A percentile compares a stretch with the other conserved stretches of the same genome.
Evolutionary conservation across 2,888 invertebrate genomes (phyloP).

Genomic region (Dryococelus australis): DNA sequence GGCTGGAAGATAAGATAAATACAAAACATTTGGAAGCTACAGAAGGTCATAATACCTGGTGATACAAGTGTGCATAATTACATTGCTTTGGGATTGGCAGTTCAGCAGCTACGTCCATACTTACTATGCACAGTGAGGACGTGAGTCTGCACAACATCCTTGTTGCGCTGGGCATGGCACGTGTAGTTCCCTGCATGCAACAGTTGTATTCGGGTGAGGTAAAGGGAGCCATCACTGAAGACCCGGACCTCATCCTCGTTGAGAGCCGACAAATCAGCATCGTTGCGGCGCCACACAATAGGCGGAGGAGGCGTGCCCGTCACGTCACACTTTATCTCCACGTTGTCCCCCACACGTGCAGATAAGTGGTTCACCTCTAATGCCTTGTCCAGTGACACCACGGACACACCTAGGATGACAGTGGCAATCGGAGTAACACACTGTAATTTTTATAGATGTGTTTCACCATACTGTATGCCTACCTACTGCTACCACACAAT

Average conservation of each 20-base stretch:
- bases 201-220: constrained; percentile 74
- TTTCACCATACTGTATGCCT: too few species aligned
- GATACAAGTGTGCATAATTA: too few species aligned
- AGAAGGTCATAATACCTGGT: too few species aligned
- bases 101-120: constrained; percentile 52
- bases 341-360: constrained; percentile 76
- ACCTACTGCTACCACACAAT: too few species aligned
- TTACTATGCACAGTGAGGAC: constrained; percentile 76
- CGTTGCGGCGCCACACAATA: constrained; percentile 75
- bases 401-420: constrained; percentile 67
- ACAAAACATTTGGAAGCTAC: too few species aligned
- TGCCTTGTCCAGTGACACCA: constrained; percentile 75
- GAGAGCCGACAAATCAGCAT: constrained; percentile 68
- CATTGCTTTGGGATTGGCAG: too few species aligned
- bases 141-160: constrained; percentile 77
- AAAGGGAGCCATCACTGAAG: constrained; percentile 77
- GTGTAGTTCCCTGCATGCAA: constrained; percentile 81
- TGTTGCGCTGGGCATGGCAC: constrained; percentile 75
- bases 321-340: constrained; percentile 80
- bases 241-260: constrained; percentile 71
- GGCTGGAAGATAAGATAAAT: too few species aligned
- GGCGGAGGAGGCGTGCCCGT: constrained; percentile 73
- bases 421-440: not conserved
- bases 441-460: too few species aligned
- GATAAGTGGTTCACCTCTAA: constrained; percentile 73